Conservation (phyloP, 2,113 vertebrate species). For the Paramormyrops kingsleyae region DNA sequence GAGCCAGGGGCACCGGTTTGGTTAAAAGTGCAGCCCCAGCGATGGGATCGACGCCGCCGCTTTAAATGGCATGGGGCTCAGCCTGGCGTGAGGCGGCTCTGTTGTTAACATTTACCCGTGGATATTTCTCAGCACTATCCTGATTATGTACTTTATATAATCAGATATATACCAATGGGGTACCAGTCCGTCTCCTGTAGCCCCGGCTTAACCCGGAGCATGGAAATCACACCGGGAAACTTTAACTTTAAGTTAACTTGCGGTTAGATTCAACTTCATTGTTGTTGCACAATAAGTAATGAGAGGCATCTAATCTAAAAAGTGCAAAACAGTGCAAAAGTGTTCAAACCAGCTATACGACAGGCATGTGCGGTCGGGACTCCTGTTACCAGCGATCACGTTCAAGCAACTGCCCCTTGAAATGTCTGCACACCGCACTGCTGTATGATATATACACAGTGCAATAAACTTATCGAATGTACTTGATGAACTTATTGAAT, state of each 20-base stretch:
- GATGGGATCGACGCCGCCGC: neutral
- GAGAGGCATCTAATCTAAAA: neutral
- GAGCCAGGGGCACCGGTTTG: neutral
- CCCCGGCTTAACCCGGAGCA: neutral
- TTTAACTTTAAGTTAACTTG: neutral
- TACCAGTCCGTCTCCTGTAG: neutral
- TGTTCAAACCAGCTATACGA: neutral
- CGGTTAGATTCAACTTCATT: neutral
- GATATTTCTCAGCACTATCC: neutral
- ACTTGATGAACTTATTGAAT: neutral
- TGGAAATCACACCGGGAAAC: neutral
- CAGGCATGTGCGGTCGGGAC: neutral
- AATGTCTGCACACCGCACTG: neutral
- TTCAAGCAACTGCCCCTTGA: neutral
- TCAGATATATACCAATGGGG: neutral
- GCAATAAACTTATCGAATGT: neutral
- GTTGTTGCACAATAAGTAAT: neutral
- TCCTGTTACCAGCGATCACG: neutral
- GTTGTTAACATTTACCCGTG: neutral
- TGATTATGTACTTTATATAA: neutral
- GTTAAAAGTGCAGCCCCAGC: neutral
- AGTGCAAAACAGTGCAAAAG: neutral
- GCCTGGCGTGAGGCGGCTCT: neutral
- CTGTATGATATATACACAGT: neutral
- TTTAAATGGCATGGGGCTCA: neutral